A percentile compares a stretch with the other conserved stretches of the same genome.
Evolutionary conservation across 2,888 invertebrate species (phyloP).

Genomic region (Ornithoptera alexandrae): DNA sequence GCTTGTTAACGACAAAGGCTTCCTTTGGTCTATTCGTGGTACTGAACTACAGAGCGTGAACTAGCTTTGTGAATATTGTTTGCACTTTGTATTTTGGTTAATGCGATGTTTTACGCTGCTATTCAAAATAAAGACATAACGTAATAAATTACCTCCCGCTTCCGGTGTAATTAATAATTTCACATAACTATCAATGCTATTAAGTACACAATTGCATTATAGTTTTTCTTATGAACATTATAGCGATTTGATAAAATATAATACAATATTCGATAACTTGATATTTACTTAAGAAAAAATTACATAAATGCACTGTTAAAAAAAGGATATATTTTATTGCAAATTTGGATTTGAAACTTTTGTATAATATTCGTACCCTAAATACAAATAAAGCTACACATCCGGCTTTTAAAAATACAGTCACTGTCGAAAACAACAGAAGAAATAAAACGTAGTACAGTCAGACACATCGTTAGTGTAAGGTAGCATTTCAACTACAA

Average conservation of each 20-base stretch:
- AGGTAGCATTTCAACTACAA: not conserved
- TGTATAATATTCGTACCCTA: not conserved
- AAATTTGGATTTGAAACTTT: not conserved
- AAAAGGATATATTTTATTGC: not conserved
- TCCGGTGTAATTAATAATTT: not conserved
- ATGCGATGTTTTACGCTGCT: conserved; percentile 16
- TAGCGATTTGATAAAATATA: no score
- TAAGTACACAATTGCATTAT: no score
- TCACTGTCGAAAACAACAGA: conserved; percentile 5
- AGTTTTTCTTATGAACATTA: no score
- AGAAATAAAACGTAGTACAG: conserved; percentile 15
- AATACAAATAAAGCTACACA: not conserved
- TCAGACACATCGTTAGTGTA: conserved; percentile 11
- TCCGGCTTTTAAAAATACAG: conserved; percentile 1
- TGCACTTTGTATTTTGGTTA: conserved; percentile 21
- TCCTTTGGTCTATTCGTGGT: conserved; percentile 25
- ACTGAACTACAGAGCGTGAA: conserved; percentile 26
- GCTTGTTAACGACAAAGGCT: conserved; percentile 27
- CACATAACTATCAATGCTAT: not conserved
- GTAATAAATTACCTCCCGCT: not conserved
- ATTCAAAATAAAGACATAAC: not conserved
- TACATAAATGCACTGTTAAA: no score
- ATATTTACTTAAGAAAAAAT: no score
- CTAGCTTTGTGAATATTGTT: conserved; percentile 29
- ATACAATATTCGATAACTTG: no score